Base-by-base conservation (phyloP, 2,113 vertebrate genomes). In the Saguinus midas region DNA sequence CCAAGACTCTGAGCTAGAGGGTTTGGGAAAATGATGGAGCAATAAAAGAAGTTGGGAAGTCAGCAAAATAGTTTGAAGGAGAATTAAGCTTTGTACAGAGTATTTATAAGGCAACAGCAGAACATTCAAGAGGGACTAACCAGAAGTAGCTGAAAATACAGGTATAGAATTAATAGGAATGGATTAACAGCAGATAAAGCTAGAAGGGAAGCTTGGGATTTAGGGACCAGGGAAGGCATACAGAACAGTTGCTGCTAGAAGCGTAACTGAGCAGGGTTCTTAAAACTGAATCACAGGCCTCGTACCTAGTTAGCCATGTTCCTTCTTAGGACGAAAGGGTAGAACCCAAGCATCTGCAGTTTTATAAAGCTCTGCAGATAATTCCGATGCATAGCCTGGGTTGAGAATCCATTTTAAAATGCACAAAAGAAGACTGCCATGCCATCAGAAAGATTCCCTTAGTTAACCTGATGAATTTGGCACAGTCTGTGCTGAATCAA, bases 321-420 rank as follows among this genome's bases (percentile, higher is more conserved):
- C 37, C 72, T 82, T 72, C 75, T 97, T 90, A 95, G 66, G 37
- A 58, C 48, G 37, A 1, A 96, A 89, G 23, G 29, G 25, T 91
- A 17, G 25, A 55, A 84, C 80, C 14, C 7, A 73, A 32, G 66
- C 21, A 83, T 79, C 16, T 27, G 10, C 25, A 87, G 82, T 87
- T 91, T 82, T 79, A 96, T 6, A 87, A 90, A 96, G 9, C 91
- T 90, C 80, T 93, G 58, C 32, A 87, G 52, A 37, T 72, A 95
- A 90, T 72, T 92, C 17, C 90, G 18, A 21, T 82, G 13, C 29
- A 72, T 10, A 79, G 35, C 32, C 76, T 87, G 21, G 37, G 45
- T 50, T 45, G 18, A 84, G 6, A 84, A 91, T n/a, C 25, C 11
- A 72, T 72, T 72, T 73, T 66, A n/a, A 48, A 91, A 94, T 55